phyloP scores from a whole-genome alignment of 1,140 invertebrate genomes.

The Nasonia giraulti region DNA sequence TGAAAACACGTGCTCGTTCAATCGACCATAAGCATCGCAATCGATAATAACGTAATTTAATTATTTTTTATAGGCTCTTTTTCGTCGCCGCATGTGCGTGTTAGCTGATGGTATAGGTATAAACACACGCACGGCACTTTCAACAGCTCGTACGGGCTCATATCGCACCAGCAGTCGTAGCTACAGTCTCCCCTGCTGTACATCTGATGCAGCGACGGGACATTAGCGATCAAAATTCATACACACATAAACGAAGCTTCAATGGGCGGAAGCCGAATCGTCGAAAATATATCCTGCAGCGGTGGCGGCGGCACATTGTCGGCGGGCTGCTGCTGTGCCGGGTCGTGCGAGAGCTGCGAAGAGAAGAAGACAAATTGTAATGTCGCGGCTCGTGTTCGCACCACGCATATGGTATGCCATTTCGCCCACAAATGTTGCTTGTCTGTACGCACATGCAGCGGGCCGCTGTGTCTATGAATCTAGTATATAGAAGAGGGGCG shows the following conservation, averaged over 20 bases:
- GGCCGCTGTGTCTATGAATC: background rate
- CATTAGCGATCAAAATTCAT: slow-evolving; percentile 39
- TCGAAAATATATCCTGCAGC: slow-evolving; percentile 13
- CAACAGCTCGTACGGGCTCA: background rate
- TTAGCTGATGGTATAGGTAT: too few relatives aligned
- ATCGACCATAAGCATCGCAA: background rate
- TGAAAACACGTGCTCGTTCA: background rate
- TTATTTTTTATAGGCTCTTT: slow-evolving; percentile 34
- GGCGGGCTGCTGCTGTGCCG: background rate
- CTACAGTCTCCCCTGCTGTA: background rate
- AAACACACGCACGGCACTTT: background rate
- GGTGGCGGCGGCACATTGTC: background rate
- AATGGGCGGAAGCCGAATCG: slow-evolving; percentile 29
- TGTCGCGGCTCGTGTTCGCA: slow-evolving; percentile 28
- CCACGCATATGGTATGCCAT: slow-evolving; percentile 42
- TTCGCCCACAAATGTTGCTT: slow-evolving; percentile 31
- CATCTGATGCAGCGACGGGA: too few relatives aligned
- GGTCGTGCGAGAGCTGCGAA: too few relatives aligned
- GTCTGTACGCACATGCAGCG: background rate
- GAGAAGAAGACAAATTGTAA: slow-evolving; percentile 45
- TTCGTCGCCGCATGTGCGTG: too few relatives aligned
- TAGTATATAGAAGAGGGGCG: background rate
- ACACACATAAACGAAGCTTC: slow-evolving; percentile 2
- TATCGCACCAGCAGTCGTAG: background rate
- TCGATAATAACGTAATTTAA: slow-evolving; percentile 28